These are phyloP conservation scores for Laothoe populi DNA, from an alignment of 2,888 invertebrate genomes.

Conservation along the genomic window DNA sequence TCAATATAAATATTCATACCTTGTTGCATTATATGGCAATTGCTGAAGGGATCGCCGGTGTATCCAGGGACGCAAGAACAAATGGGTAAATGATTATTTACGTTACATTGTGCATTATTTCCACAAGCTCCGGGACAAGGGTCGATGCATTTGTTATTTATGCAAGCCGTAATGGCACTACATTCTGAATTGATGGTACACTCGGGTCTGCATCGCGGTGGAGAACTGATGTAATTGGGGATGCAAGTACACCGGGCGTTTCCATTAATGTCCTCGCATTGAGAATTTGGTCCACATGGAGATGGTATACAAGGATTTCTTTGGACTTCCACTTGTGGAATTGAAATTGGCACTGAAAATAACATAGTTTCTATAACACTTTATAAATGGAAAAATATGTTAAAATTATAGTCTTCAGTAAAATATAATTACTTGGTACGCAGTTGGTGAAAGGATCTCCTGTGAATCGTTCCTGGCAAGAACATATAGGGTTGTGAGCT, in stretches of 20 bases:
- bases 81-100: constrained; percentile 88
- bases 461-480: constrained; percentile 88
- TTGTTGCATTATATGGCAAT: constrained; percentile 63
- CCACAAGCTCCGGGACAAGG: constrained; percentile 93
- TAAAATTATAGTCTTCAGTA: constrained; percentile 20
- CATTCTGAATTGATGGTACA: constrained; percentile 90
- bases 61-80: constrained; percentile 88
- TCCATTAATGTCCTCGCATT: constrained; percentile 87
- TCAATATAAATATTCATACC: constrained; percentile 47
- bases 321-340: constrained; percentile 49
- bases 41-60: constrained; percentile 90
- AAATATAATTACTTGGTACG: constrained; percentile 73
- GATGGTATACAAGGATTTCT: constrained; percentile 88
- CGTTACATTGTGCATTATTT: constrained; percentile 89
- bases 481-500: constrained; percentile 93
- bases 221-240: constrained; percentile 89
- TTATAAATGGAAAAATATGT: not conserved
- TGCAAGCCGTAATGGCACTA: constrained; percentile 87
- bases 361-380: not conserved
- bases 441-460: constrained; percentile 90
- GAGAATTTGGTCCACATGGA: constrained; percentile 92
- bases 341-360: constrained; percentile 59
- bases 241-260: constrained; percentile 89
- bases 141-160: constrained; percentile 89
- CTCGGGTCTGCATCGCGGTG: constrained; percentile 90